Conservation (phyloP, 2,797 vertebrate genomes). For the Gouania willdenowi region DNA sequence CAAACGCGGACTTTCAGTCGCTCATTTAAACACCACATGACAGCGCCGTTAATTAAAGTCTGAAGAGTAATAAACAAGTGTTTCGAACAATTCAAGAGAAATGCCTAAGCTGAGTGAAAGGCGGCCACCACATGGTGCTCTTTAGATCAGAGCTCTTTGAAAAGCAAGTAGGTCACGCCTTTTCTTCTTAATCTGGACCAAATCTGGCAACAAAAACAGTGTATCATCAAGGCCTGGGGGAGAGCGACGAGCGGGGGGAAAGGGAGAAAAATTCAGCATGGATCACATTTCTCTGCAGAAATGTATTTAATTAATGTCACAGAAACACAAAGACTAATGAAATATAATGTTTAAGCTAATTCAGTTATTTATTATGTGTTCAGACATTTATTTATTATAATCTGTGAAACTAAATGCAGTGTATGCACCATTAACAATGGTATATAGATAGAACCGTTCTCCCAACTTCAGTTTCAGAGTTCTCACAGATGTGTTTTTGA, state of each 20-base stretch:
- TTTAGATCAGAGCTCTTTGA: constrained; percentile 49
- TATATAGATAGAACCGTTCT: no score
- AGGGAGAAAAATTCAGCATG: constrained; percentile 17
- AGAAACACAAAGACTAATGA: constrained; percentile 10
- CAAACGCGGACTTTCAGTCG: constrained; percentile 44
- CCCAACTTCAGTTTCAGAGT: no score
- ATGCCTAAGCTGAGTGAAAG: constrained; percentile 47
- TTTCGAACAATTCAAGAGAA: constrained; percentile 32
- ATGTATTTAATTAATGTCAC: constrained; percentile 14
- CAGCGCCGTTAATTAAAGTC: constrained; percentile 55
- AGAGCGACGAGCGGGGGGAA: not conserved
- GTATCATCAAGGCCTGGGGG: constrained; percentile 4
- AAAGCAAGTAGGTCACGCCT: constrained; percentile 75
- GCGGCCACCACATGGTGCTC: constrained; percentile 24
- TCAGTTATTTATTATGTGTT: no score
- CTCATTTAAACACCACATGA: constrained; percentile 39
- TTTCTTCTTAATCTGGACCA: constrained; percentile 68
- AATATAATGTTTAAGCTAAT: no score
- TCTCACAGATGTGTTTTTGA: no score
- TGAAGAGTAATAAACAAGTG: constrained; percentile 56
- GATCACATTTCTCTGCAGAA: no score
- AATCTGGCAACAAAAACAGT: constrained; percentile 58
- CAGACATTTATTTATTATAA: no score
- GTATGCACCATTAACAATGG: no score
- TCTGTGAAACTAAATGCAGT: no score